Conservation (phyloP, 2,113 vertebrate genomes). For the Sorex araneus region DNA sequence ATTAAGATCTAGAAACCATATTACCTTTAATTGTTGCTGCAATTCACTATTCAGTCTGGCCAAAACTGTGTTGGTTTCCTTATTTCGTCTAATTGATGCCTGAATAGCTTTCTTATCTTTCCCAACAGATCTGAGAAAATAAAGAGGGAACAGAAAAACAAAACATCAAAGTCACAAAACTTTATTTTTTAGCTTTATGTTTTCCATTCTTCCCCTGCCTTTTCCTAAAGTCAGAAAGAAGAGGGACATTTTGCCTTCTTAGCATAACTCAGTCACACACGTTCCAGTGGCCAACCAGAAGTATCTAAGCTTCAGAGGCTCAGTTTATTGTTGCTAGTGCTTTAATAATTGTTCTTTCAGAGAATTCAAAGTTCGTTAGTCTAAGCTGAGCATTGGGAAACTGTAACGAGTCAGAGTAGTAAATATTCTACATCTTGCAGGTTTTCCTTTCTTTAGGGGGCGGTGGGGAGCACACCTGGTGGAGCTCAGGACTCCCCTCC, state of each 20-base stretch:
- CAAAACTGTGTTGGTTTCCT: constrained; percentile 99
- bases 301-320: background rate
- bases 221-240: constrained; percentile 4
- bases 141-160: constrained; percentile 67
- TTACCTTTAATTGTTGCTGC: constrained; percentile 98
- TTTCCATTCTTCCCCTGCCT: constrained; percentile 1
- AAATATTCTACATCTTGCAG: constrained; percentile 6
- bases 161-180: background rate
- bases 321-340: background rate
- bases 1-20: constrained; percentile 38
- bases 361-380: constrained; percentile 15
- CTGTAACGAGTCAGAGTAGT: background rate
- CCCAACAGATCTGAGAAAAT: constrained; percentile 94
- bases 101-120: constrained; percentile 99
- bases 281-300: background rate
- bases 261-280: background rate
- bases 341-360: background rate
- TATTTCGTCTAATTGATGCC: constrained; percentile 99
- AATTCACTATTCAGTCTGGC: constrained; percentile 99
- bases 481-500: no score
- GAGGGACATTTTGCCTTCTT: constrained; percentile 1
- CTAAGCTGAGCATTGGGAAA: background rate
- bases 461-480: no score
- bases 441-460: background rate
- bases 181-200: constrained; percentile 60